Percentiles rank a stretch among this genome's conserved stretches.
phyloP scores from a whole-genome alignment of 2,888 invertebrate genomes.

The Agapostemon virescens region DNA sequence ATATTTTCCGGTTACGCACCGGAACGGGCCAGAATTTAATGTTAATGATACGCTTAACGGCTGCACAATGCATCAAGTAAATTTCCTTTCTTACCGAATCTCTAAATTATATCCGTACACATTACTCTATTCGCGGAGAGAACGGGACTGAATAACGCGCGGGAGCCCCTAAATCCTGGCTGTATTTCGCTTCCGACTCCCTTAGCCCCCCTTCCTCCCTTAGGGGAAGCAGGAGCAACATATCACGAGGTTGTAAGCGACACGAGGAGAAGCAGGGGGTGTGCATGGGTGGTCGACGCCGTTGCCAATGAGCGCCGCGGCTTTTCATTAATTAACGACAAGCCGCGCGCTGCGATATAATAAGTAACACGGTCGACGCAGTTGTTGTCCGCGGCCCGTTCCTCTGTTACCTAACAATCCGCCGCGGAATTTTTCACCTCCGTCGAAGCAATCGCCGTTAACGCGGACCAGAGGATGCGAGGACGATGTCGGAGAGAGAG shows the following conservation, averaged over 20 bases:
- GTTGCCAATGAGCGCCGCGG: constrained; percentile 42
- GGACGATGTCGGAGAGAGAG: not conserved
- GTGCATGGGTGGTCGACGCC: not conserved
- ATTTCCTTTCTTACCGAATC: constrained; percentile 58
- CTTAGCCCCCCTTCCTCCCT: constrained; percentile 16
- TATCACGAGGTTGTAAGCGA: constrained; percentile 50
- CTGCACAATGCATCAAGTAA: constrained; percentile 55
- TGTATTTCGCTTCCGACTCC: constrained; percentile 46
- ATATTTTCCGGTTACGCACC: constrained; percentile 45
- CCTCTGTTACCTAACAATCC: constrained; percentile 36
- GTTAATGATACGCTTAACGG: constrained; percentile 57
- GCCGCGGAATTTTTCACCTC: constrained; percentile 28
- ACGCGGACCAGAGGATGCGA: not conserved
- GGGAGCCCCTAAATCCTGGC: constrained; percentile 55
- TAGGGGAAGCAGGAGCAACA: constrained; percentile 33
- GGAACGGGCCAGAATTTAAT: constrained; percentile 49
- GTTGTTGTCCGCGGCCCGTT: constrained; percentile 19
- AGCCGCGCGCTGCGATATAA: constrained; percentile 41
- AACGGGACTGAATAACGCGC: constrained; percentile 52
- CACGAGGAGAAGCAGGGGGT: not conserved
- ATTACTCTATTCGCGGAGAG: constrained; percentile 46
- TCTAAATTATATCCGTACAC: constrained; percentile 54
- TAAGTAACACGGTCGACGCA: constrained; percentile 46
- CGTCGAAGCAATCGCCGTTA: constrained; percentile 6
- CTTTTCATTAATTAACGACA: constrained; percentile 63